Base-by-base conservation (phyloP, 2,113 vertebrate species). In the Chloebia gouldiae region DNA sequence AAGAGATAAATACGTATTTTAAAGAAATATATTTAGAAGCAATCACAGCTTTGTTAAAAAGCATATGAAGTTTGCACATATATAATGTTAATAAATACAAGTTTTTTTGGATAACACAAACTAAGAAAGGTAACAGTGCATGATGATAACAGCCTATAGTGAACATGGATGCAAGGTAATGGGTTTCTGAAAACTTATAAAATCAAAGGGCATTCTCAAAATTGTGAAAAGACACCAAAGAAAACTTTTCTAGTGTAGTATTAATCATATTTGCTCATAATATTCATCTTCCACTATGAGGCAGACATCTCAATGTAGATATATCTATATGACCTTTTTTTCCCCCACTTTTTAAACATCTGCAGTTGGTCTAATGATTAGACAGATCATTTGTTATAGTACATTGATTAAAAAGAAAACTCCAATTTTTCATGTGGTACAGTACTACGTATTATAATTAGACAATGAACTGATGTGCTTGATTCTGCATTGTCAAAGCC, bases 91-190 rank as follows among this genome's bases (percentile, higher is more conserved):
- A 76, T 19, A 72, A 59, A 65, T 19, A 49, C 8, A 69, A 35
- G 5, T 33, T 50, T 78, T 78, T 23, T 64, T 18, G 3, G 11
- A 60, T 23, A 75, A 86, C 12, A 70, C 10, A 57, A 91, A 6
- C 15, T 33, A 71, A 61, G 60, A 57, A 63, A 54, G 19, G 33
- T 39, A 94, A 85, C 40, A 71, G 50, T 82, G 35, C 24, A 44
- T 15, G 17, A 75, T 0, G 0, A 21, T 45, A 84, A 78, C 20
- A 72, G 28, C 20, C 13, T 85, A 56, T 6, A 18, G 20, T 25
- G 31, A 79, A 69, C 0, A 0, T 30, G 50, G 40, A 76, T 54
- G 39, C 3, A 37, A 61, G 30, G 7, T n/a, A 64, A 70, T 10
- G 7, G 24, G n/a, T 44, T 89, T 75, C 17, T 73, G 60, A 56